These are phyloP conservation scores for Gonatopus flavifemur DNA, from an alignment of 1,140 invertebrate species.

Conservation along the genomic window DNA sequence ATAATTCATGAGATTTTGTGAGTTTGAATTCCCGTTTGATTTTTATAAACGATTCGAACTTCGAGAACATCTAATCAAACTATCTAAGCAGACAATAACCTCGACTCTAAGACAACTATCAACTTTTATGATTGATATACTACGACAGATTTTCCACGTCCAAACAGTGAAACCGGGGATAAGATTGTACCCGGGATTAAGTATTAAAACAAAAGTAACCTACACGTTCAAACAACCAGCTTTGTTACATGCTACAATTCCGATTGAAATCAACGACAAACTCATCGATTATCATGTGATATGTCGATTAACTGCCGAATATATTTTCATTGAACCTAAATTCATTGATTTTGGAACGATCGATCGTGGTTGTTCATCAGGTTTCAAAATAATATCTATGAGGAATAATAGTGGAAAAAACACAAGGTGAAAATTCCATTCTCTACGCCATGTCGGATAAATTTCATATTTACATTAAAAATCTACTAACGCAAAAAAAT, in stretches of 20 bases:
- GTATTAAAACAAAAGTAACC: slow-evolving; percentile 25
- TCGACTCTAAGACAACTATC: too few species aligned
- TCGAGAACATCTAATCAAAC: too few species aligned
- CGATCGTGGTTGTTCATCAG: slow-evolving; percentile 31
- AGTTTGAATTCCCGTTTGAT: too few species aligned
- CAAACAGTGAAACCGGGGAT: slow-evolving; percentile 18
- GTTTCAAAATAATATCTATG: slow-evolving; percentile 29
- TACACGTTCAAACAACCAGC: slow-evolving; percentile 32
- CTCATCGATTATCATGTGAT: slow-evolving; percentile 32
- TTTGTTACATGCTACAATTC: slow-evolving; percentile 31
- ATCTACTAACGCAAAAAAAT: too few species aligned
- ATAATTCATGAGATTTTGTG: too few species aligned
- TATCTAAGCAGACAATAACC: too few species aligned
- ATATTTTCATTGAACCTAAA: slow-evolving; percentile 23
- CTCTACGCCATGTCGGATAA: neutral
- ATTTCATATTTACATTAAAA: too few species aligned
- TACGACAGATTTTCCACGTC: slow-evolving; percentile 40
- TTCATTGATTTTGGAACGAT: slow-evolving; percentile 42
- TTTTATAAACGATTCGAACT: too few species aligned
- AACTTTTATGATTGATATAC: too few species aligned
- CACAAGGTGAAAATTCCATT: slow-evolving; percentile 21
- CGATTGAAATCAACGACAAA: slow-evolving; percentile 41
- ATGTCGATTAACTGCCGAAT: slow-evolving; percentile 14
- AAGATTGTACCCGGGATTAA: slow-evolving; percentile 39
- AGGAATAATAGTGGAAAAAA: slow-evolving; percentile 36